Evolutionary conservation across 2,113 vertebrate species (phyloP).

Genomic region (Grammomys dolichurus): DNA sequence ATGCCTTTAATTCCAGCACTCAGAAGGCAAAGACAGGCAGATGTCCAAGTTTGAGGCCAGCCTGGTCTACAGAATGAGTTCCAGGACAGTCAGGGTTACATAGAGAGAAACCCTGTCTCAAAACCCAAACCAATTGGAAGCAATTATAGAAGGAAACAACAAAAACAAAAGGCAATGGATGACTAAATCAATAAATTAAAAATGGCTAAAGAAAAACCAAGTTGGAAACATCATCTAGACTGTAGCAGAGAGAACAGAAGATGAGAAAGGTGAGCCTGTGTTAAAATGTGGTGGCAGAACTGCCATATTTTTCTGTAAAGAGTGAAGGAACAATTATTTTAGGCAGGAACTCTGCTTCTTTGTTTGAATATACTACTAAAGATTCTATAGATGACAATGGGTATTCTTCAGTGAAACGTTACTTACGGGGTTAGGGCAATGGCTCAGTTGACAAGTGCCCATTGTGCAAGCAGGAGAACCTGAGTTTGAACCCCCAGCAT

Average conservation of each 20-base stretch:
- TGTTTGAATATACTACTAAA: background rate
- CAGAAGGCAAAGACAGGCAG: too few species aligned
- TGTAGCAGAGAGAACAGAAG: background rate
- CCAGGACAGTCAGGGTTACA: background rate
- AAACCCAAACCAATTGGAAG: background rate
- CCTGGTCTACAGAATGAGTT: background rate
- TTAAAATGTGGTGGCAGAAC: background rate
- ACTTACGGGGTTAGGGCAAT: background rate
- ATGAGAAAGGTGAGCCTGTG: background rate
- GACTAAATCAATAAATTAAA: background rate
- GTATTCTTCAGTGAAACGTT: background rate
- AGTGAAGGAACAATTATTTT: conserved; percentile 46
- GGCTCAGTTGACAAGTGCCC: background rate
- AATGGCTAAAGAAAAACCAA: background rate
- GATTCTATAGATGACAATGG: background rate
- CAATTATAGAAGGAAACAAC: background rate
- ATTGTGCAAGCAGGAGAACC: background rate
- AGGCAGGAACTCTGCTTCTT: background rate
- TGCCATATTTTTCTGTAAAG: background rate
- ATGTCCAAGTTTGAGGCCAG: background rate
- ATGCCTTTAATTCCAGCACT: background rate
- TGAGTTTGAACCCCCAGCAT: background rate
- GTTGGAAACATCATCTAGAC: background rate
- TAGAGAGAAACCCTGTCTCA: background rate
- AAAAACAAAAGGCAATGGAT: background rate